These are phyloP conservation scores for Plectrocnemia conspersa DNA, from an alignment of 1,140 invertebrate species.

Conservation along the genomic window DNA sequence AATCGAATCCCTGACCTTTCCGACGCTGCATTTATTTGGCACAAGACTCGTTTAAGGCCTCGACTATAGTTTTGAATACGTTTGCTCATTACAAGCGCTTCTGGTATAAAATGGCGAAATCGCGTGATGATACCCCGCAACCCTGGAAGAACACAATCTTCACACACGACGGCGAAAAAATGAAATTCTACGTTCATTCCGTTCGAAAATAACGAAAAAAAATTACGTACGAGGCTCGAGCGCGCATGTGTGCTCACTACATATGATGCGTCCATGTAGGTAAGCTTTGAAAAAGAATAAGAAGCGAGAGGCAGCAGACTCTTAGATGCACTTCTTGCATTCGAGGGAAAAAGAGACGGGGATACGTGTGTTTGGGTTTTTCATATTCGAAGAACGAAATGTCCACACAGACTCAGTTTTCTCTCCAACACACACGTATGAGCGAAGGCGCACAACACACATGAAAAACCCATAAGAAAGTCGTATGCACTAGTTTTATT, in stretches of 20 bases:
- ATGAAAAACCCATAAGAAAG: conserved; percentile 31
- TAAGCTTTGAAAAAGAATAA: too few relatives aligned
- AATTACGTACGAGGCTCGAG: background rate
- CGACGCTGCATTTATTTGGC: too few relatives aligned
- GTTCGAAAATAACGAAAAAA: conserved; percentile 12
- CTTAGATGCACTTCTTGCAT: background rate
- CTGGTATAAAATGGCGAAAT: too few relatives aligned
- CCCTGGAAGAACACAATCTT: conserved; percentile 17
- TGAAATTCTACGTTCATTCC: conserved; percentile 21
- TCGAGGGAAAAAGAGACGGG: background rate
- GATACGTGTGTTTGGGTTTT: background rate
- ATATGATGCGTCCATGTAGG: too few relatives aligned
- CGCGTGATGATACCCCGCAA: conserved; percentile 12
- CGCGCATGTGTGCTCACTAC: background rate
- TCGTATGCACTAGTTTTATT: conserved; percentile 32
- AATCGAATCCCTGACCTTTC: too few relatives aligned
- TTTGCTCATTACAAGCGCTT: too few relatives aligned
- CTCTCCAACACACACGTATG: background rate
- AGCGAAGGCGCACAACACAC: background rate
- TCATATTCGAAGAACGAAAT: background rate
- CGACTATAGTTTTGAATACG: too few relatives aligned
- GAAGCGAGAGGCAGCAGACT: background rate
- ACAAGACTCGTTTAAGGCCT: too few relatives aligned
- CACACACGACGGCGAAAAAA: conserved; percentile 15
- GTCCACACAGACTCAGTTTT: too few relatives aligned